phyloP scores from a whole-genome alignment of 2,113 vertebrate genomes.

The Eulacestoma nigropectus region DNA sequence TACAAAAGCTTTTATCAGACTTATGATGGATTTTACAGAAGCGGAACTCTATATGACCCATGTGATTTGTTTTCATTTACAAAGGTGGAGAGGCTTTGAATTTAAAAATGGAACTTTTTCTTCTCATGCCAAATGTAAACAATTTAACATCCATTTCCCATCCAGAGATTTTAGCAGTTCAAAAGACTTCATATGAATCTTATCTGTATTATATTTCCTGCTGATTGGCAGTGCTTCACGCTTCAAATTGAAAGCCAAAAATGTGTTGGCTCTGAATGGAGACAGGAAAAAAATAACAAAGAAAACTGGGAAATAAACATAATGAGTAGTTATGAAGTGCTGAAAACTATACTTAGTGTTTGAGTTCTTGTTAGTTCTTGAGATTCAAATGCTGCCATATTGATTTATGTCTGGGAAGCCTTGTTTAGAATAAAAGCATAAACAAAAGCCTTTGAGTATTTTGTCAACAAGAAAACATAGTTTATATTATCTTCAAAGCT shows the following conservation, averaged over 20 bases:
- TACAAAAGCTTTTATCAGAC: slow-evolving; percentile 69
- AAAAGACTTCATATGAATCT: slow-evolving; percentile 76
- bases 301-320: slow-evolving; percentile 68
- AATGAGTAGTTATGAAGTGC: slow-evolving; percentile 65
- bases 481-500: slow-evolving; percentile 60
- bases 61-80: slow-evolving; percentile 74
- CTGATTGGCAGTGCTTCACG: slow-evolving; percentile 69
- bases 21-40: slow-evolving; percentile 68
- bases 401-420: slow-evolving; percentile 63
- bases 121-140: slow-evolving; percentile 76
- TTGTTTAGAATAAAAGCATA: slow-evolving; percentile 53
- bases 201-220: slow-evolving; percentile 78
- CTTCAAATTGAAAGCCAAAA: slow-evolving; percentile 70
- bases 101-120: slow-evolving; percentile 77
- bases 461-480: slow-evolving; percentile 68
- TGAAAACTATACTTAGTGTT: slow-evolving; percentile 69
- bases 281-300: slow-evolving; percentile 75
- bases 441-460: slow-evolving; percentile 66
- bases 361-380: slow-evolving; percentile 31
- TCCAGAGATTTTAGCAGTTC: slow-evolving; percentile 73
- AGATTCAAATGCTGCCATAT: slow-evolving; percentile 51
- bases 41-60: slow-evolving; percentile 59
- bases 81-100: slow-evolving; percentile 72
- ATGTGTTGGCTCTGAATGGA: slow-evolving; percentile 66
- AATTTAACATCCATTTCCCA: slow-evolving; percentile 74